Evolutionary conservation across 2,888 invertebrate genomes (phyloP), one percentile per base, ranked within the genome.

Genomic region (Ligdia adustata): DNA sequence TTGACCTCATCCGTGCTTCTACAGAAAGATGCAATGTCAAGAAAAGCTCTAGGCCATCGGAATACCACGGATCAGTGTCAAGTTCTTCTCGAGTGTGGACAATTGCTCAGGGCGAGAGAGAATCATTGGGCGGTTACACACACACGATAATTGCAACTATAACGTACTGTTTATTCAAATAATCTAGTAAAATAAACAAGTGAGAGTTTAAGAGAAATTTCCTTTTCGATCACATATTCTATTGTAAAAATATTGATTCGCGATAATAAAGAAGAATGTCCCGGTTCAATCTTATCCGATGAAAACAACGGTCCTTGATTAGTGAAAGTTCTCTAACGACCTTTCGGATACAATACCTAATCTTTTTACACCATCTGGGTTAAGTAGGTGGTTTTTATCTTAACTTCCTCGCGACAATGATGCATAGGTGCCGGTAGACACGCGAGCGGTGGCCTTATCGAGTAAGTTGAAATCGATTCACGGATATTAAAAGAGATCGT

Each of bases 51-150:
- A 31, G 32, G 20, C 46, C 43, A 53, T 45, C 50, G 40, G 49
- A 56, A 55, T 60, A 45, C 50, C 50, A 24, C 39, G 12, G 49
- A 72, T 67, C 59, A 68, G 60, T 70, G 77, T 71, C 72, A 73
- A 76, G 72, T 69, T 58, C 64, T 57, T 69, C 75, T 71, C 72
- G 72, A 76, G 72, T 71, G 60, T 55, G 64, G 47, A 59, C 45
- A 53, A 54, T 46, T 43, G 46, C 50, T 47, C 29, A 47, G 52
- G 62, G 60, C 68, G 66, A 69, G 66, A 66, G 70, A 65, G 55
- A 28, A 43, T 54, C 60, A 64, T 57, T 64, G 55, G 66, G 66
- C 50, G 60, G 45, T 52, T 58, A 61, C 39, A 43, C 42, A 60
- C 60, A 64, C 55, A 55, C 47, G 12, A 39, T 61, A 59, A 63